Evolutionary conservation across 2,113 vertebrate species (phyloP).

Genomic region (Oceanites oceanicus): DNA sequence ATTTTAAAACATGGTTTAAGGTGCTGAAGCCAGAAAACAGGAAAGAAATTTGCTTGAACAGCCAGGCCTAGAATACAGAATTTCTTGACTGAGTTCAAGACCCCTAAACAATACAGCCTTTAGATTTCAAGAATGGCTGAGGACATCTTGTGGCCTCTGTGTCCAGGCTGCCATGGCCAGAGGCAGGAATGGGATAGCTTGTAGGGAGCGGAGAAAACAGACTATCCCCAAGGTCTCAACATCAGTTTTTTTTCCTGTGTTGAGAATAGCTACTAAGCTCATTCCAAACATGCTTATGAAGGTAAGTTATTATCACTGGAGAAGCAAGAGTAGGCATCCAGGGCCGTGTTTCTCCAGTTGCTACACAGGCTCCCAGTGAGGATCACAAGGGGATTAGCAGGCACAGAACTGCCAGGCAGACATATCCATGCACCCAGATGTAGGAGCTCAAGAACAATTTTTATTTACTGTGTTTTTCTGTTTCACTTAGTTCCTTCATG

Average conservation of each 20-base stretch:
- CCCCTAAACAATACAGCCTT: neutral
- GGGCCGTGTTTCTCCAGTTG: neutral
- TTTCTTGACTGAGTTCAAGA: neutral
- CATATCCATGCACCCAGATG: neutral
- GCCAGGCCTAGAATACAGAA: neutral
- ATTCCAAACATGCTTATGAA: neutral
- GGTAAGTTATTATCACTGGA: neutral
- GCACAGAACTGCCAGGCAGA: neutral
- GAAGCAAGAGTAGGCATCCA: neutral
- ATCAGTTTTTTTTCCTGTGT: accelerated
- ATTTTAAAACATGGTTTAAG: neutral
- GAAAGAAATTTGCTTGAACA: neutral
- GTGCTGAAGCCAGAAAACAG: neutral
- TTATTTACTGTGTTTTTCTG: neutral
- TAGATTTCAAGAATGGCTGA: neutral
- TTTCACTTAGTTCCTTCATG: neutral
- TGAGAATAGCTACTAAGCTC: neutral
- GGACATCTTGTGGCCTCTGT: neutral
- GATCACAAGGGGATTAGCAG: accelerated
- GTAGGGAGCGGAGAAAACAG: neutral
- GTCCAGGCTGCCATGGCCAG: neutral
- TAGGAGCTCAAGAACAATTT: neutral
- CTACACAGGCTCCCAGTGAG: neutral
- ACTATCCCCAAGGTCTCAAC: neutral
- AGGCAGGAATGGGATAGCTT: neutral